These are phyloP conservation scores for Pogonus chalceus DNA, from an alignment of 1,140 invertebrate genomes.

Conservation along the genomic window DNA sequence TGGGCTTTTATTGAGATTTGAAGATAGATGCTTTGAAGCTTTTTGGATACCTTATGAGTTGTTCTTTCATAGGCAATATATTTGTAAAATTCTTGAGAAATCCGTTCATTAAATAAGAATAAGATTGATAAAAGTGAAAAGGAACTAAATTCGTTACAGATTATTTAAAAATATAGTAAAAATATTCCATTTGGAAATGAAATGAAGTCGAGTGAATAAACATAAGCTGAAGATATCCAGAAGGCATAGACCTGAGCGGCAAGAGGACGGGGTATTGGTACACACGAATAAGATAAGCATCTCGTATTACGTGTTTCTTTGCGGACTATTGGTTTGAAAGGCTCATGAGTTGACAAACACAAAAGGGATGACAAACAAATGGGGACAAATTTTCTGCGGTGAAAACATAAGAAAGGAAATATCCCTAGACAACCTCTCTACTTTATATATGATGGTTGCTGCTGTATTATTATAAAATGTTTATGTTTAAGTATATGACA, in stretches of 20 bases:
- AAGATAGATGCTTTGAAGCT: too few relatives aligned
- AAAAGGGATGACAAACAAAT: conserved; percentile 18
- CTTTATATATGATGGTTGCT: neutral
- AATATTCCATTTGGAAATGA: too few relatives aligned
- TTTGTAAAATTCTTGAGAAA: too few relatives aligned
- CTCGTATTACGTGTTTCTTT: conserved; percentile 24
- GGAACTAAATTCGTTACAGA: too few relatives aligned
- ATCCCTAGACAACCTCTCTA: conserved; percentile 8
- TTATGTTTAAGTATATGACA: neutral
- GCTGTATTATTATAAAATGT: conserved; percentile 5
- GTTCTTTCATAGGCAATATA: too few relatives aligned
- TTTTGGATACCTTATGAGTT: too few relatives aligned
- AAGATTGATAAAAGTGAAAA: too few relatives aligned
- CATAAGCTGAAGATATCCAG: neutral
- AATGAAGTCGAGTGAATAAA: too few relatives aligned
- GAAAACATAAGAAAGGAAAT: conserved; percentile 24
- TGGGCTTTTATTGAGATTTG: too few relatives aligned
- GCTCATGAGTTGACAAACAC: conserved; percentile 17
- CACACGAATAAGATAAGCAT: conserved; percentile 26
- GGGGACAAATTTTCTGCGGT: conserved; percentile 28
- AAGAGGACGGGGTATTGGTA: neutral
- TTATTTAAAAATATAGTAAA: too few relatives aligned
- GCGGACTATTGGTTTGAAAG: neutral
- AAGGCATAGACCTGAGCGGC: neutral
- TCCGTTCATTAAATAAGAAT: too few relatives aligned